Percentiles rank a stretch among this genome's conserved stretches.
Conservation (phyloP, 2,888 invertebrate genomes). For the Phengaris alcon region DNA sequence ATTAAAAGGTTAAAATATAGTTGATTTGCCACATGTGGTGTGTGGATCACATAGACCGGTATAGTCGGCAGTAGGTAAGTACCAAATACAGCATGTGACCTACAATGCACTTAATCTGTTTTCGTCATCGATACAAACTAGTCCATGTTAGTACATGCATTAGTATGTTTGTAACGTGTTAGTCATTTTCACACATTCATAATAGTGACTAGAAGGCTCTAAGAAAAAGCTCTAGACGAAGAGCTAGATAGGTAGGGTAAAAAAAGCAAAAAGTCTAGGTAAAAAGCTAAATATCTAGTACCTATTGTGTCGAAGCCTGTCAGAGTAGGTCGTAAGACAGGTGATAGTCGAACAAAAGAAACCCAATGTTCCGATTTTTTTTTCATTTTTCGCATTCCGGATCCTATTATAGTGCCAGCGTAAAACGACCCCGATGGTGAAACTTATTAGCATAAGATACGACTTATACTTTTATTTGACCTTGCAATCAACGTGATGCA, state of each 20-base stretch:
- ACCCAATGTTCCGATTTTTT: too few relatives aligned
- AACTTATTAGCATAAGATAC: background rate
- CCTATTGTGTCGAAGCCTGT: too few relatives aligned
- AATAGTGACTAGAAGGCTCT: background rate
- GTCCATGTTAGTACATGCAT: background rate
- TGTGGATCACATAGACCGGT: constrained; percentile 50
- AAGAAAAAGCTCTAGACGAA: background rate
- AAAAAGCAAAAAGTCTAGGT: too few relatives aligned
- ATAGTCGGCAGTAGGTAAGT: constrained; percentile 37
- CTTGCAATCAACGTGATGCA: constrained; percentile 18
- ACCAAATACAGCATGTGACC: constrained; percentile 58
- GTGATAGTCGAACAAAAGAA: too few relatives aligned
- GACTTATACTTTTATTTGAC: constrained; percentile 4
- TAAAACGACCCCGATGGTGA: background rate
- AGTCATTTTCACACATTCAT: background rate
- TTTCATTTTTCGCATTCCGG: too few relatives aligned
- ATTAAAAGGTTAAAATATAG: constrained; percentile 9
- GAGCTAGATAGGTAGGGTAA: too few relatives aligned
- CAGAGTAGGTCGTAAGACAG: too few relatives aligned
- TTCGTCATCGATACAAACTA: constrained; percentile 48
- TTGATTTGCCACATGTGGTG: constrained; percentile 7
- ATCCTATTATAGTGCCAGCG: too few relatives aligned
- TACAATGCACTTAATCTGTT: constrained; percentile 54
- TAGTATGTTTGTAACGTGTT: constrained; percentile 12
- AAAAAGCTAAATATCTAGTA: too few relatives aligned